A percentile compares a stretch with the other conserved stretches of the same genome.
Evolutionary conservation across 2,113 vertebrate genomes (phyloP).

Genomic region (Toxotes jaculatrix): DNA sequence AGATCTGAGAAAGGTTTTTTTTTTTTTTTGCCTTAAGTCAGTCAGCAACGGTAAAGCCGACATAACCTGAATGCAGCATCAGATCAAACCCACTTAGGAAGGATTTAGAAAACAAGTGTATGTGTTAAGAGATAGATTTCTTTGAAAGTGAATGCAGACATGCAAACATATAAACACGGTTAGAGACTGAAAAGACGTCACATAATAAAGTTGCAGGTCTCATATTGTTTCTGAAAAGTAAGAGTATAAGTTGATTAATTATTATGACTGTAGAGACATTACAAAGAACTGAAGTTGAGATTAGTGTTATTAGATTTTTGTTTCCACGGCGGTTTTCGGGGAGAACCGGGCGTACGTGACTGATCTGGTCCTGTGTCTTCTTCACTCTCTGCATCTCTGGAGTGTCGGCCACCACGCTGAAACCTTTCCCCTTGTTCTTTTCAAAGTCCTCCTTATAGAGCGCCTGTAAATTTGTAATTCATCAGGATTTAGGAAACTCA

Average conservation of each 20-base stretch:
- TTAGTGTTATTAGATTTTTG: neutral
- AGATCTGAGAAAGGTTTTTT: too few relatives aligned
- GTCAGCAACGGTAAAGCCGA: neutral
- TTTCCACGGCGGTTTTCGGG: neutral
- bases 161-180: neutral
- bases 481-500: slow-evolving; percentile 12
- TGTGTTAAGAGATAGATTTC: neutral
- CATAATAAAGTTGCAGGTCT: neutral
- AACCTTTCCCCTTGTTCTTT: slow-evolving; percentile 94
- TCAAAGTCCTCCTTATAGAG: slow-evolving; percentile 98
- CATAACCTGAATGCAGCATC: slow-evolving; percentile 33
- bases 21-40: too few relatives aligned
- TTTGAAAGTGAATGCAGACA: slow-evolving; percentile 1
- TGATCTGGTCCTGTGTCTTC: slow-evolving; percentile 97
- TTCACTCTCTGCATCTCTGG: slow-evolving; percentile 94
- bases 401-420: slow-evolving; percentile 94
- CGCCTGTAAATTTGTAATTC: slow-evolving; percentile 82
- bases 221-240: neutral
- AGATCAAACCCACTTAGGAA: neutral
- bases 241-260: neutral
- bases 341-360: slow-evolving; percentile 86
- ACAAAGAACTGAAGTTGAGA: neutral
- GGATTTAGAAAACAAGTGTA: neutral
- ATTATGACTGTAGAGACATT: neutral
- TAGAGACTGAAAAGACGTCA: neutral